Percentiles rank a stretch among this genome's conserved stretches.
These are phyloP conservation scores for Leucophenga maculata DNA, from an alignment of 2,888 invertebrate genomes.

Conservation along the genomic window DNA sequence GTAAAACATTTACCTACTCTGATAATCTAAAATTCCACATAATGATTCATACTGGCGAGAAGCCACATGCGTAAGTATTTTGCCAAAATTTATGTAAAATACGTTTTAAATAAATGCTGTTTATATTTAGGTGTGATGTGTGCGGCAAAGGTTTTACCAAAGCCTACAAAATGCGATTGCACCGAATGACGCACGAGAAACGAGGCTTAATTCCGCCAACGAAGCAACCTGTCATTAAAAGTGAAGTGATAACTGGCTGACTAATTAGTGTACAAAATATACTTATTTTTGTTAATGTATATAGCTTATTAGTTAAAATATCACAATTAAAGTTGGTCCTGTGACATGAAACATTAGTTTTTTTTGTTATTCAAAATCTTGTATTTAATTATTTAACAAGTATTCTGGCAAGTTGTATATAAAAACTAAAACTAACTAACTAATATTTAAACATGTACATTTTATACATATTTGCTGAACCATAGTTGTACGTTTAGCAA, in stretches of 20 bases:
- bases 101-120: neutral
- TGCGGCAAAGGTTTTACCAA: conserved; percentile 68
- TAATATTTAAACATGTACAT: too few species aligned
- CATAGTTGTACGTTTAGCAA: too few species aligned
- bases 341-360: too few species aligned
- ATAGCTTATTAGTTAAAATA: neutral
- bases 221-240: neutral
- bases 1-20: conserved; percentile 68
- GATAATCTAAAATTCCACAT: conserved; percentile 69
- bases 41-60: conserved; percentile 70
- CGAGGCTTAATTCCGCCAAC: conserved; percentile 35
- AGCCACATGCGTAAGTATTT: conserved; percentile 64
- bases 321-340: neutral
- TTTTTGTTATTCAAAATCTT: too few species aligned
- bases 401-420: too few species aligned
- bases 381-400: too few species aligned
- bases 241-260: neutral
- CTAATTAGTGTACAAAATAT: neutral
- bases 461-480: too few species aligned
- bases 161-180: conserved; percentile 65
- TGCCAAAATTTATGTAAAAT: neutral
- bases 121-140: conserved; percentile 57
- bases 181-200: conserved; percentile 62
- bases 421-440: too few species aligned
- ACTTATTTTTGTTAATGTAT: neutral